These are phyloP conservation scores for Drosophila nikananu DNA, from an alignment of 1,140 invertebrate species.

Conservation along the genomic window DNA sequence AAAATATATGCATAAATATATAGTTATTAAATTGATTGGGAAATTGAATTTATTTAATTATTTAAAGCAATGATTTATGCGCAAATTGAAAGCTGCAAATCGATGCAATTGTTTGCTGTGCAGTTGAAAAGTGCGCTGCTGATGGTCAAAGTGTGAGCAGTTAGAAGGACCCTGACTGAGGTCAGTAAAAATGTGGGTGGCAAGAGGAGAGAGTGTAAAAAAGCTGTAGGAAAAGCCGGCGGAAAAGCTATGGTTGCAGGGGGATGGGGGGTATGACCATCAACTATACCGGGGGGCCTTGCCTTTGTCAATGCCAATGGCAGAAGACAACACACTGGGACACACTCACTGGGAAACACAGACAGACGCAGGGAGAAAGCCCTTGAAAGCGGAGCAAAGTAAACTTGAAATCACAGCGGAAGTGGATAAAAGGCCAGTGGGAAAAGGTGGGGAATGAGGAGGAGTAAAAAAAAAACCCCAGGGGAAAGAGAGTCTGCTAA, in stretches of 20 bases:
- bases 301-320: slow-evolving; percentile 77
- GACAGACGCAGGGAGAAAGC: slow-evolving; percentile 10
- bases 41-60: background rate
- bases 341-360: background rate
- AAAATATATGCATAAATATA: background rate
- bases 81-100: background rate
- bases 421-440: slow-evolving; percentile 25
- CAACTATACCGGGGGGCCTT: slow-evolving; percentile 28
- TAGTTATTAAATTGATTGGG: background rate
- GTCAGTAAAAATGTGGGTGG: slow-evolving; percentile 27
- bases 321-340: slow-evolving; percentile 53
- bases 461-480: background rate
- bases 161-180: slow-evolving; percentile 26
- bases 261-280: slow-evolving; percentile 11
- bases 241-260: slow-evolving; percentile 4
- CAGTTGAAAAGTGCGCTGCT: slow-evolving; percentile 3
- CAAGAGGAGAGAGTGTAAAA: background rate
- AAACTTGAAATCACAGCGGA: slow-evolving; percentile 66
- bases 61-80: background rate
- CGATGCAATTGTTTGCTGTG: background rate
- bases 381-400: slow-evolving; percentile 45
- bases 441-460: background rate
- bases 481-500: slow-evolving; percentile 55
- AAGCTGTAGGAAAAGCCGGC: background rate
- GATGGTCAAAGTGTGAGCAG: slow-evolving; percentile 22